These are phyloP conservation scores for Anorthoa munda DNA, from an alignment of 2,888 invertebrate genomes.

Conservation along the genomic window DNA sequence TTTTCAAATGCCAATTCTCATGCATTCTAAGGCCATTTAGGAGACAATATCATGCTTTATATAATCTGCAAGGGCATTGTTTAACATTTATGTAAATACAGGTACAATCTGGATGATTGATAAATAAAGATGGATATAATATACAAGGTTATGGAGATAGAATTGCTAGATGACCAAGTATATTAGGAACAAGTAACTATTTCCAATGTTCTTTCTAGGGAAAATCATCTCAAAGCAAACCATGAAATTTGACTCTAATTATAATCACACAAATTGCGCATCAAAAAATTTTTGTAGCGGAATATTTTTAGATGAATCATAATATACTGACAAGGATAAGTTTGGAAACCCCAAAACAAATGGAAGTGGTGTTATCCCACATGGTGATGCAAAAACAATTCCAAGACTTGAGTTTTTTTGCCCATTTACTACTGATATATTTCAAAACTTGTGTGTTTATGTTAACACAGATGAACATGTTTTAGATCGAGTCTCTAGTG, in stretches of 20 bases:
- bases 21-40: conserved; percentile 70
- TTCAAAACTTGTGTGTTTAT: conserved; percentile 28
- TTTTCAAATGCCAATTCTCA: conserved; percentile 75
- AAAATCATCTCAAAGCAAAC: background rate
- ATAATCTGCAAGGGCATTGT: conserved; percentile 71
- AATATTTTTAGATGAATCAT: conserved; percentile 12
- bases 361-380: conserved; percentile 30
- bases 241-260: conserved; percentile 8
- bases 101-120: conserved; percentile 76
- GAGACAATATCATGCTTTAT: conserved; percentile 73
- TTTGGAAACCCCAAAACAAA: conserved; percentile 26
- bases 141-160: conserved; percentile 48
- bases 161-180: conserved; percentile 21
- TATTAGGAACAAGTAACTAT: background rate
- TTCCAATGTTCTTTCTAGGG: background rate
- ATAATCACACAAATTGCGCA: background rate
- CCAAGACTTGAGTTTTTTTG: conserved; percentile 33
- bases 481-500: conserved; percentile 38
- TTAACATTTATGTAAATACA: conserved; percentile 71
- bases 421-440: conserved; percentile 10
- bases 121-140: conserved; percentile 63
- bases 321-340: conserved; percentile 10
- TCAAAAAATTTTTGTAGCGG: background rate
- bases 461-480: conserved; percentile 42
- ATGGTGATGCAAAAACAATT: conserved; percentile 20